Evolutionary conservation across 2,888 invertebrate species (phyloP).

Genomic region (Prosopocoilus inquinatus): DNA sequence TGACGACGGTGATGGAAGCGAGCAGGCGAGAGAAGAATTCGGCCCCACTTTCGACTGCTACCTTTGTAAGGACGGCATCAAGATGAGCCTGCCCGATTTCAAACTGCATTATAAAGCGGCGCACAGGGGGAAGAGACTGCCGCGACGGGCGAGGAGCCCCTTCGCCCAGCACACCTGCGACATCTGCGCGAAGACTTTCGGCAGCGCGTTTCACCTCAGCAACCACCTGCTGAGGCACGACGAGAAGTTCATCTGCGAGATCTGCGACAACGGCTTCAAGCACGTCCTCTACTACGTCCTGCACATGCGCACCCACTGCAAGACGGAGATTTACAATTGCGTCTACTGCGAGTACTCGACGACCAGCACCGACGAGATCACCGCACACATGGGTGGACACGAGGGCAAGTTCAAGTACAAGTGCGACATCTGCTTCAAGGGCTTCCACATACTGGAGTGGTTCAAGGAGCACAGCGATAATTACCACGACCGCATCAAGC

Average conservation of each 20-base stretch:
- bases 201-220: slow-evolving; percentile 40
- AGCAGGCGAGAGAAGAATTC: slow-evolving; percentile 5
- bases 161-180: slow-evolving; percentile 40
- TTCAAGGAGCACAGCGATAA: slow-evolving; percentile 32
- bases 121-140: slow-evolving; percentile 38
- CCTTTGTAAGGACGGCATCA: slow-evolving; percentile 5
- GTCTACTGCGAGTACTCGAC: slow-evolving; percentile 45
- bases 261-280: slow-evolving; percentile 44
- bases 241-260: slow-evolving; percentile 45
- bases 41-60: slow-evolving; percentile 11
- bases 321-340: slow-evolving; percentile 43
- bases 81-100: slow-evolving; percentile 8
- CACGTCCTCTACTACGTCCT: slow-evolving; percentile 44
- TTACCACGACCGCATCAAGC: slow-evolving; percentile 41
- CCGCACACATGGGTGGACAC: slow-evolving; percentile 50
- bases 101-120: slow-evolving; percentile 18
- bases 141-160: slow-evolving; percentile 31
- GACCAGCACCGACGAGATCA: slow-evolving; percentile 39
- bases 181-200: slow-evolving; percentile 34
- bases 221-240: slow-evolving; percentile 47
- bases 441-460: slow-evolving; percentile 51
- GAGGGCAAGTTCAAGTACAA: slow-evolving; percentile 49
- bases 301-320: slow-evolving; percentile 43
- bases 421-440: slow-evolving; percentile 51
- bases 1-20: background rate